Conservation (phyloP, 2,113 vertebrate genomes). For the Scortum barcoo region DNA sequence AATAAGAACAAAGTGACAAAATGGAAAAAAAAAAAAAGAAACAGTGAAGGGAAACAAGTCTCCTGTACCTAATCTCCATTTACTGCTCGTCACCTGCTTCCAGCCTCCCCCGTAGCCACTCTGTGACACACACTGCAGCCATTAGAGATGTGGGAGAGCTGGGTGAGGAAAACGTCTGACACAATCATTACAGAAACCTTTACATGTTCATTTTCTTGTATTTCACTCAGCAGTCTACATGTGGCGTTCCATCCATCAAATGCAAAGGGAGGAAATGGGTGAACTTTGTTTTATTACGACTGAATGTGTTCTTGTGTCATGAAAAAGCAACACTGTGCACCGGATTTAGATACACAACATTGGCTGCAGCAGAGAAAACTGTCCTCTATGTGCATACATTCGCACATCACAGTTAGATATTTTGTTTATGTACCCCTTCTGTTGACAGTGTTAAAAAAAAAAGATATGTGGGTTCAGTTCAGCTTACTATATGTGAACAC, state of each 20-base stretch:
- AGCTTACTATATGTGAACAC: neutral
- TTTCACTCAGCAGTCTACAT: neutral
- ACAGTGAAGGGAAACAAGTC: constrained; percentile 8
- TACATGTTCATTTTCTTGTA: neutral
- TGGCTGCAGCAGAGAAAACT: no score
- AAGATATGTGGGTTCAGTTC: neutral
- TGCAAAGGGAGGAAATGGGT: neutral
- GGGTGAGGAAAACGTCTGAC: neutral
- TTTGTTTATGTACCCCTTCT: no score
- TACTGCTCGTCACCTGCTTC: constrained; percentile 42
- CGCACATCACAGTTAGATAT: no score
- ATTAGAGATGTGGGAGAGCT: constrained; percentile 22
- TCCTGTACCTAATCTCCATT: constrained; percentile 43
- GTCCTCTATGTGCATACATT: no score
- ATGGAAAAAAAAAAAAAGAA: constrained; percentile 28
- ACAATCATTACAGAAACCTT: neutral
- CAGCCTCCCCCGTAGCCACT: neutral
- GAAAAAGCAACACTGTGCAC: no score
- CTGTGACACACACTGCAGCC: constrained; percentile 11
- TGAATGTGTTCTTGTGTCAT: neutral
- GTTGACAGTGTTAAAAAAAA: no score
- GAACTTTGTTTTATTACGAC: neutral
- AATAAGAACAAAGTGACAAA: constrained; percentile 1
- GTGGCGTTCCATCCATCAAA: neutral
- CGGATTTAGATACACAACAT: no score